Base-by-base conservation (phyloP, 2,888 invertebrate species). In the Leptopilina syphax region DNA sequence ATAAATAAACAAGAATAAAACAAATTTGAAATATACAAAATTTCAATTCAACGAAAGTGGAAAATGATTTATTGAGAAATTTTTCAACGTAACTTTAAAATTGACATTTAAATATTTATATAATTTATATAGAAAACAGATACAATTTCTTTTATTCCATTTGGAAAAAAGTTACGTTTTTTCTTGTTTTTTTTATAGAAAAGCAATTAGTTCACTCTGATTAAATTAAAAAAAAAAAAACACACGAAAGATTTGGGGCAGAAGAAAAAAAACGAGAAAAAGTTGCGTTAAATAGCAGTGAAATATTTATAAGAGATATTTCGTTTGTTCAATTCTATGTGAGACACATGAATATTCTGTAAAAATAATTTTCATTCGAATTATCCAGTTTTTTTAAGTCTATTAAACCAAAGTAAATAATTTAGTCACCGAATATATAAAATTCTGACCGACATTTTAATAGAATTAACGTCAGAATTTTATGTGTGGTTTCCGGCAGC, bases 221-320 rank as follows among this genome's bases (percentile, higher is more conserved):
- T 9, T 9, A 54, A 8, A 18, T 24, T 1, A 13, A 50, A 12
- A 68, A 9, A 12, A 68, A 9, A 34, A 41, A 73, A 60, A 34
- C 41, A 73, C 27, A 60, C 9, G 10, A 73, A 57, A 10, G 8
- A n/a, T 3, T 34, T 41, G 34, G 24, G 34, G 7, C 13, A 70
- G 12, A 41, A 50, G 50, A 50, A 50, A 50, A 50, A 63, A 63
- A 63, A 63, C 18, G 41, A 57, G n/a, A 57, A 41, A 57, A 60
- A 60, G 18, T 41, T 73, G 34, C 73, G 41, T 57, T 57, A 41
- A 60, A 73, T 10, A 73, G 34, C 18, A 73, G 54, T 34, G 41
- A 63, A 60, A 54, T 44, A 44, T 44, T 44, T 44, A 18, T 73
- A 10, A 27, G 9, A n/a, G 34, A 60, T 3, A 50, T 50, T 50